These are phyloP conservation scores for Morone chrysops DNA, from an alignment of 2,113 vertebrate genomes.

Conservation along the genomic window DNA sequence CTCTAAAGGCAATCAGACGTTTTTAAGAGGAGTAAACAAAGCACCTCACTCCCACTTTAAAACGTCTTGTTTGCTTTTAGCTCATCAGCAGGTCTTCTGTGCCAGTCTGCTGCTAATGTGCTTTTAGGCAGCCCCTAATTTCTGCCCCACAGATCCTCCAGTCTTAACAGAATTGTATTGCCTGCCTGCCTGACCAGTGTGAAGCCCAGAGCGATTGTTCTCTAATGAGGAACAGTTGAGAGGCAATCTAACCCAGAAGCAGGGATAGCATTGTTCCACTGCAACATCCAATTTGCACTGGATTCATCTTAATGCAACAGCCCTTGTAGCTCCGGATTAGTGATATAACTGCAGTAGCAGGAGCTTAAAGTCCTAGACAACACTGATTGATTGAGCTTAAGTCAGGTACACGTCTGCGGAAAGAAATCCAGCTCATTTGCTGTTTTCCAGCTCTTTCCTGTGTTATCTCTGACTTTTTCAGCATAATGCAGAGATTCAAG, in stretches of 20 bases:
- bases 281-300: conserved; percentile 76
- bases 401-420: conserved; percentile 46
- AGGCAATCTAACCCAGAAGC: conserved; percentile 69
- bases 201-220: conserved; percentile 60
- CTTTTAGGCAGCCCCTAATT: conserved; percentile 52
- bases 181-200: conserved; percentile 61
- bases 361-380: conserved; percentile 59
- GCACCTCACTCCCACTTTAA: neutral
- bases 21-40: conserved; percentile 4
- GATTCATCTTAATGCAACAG: conserved; percentile 71
- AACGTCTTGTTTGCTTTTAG: conserved; percentile 33
- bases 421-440: conserved; percentile 60
- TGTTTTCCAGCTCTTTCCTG: conserved; percentile 18
- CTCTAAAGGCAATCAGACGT: neutral
- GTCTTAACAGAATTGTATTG: conserved; percentile 65
- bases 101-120: conserved; percentile 41
- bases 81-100: conserved; percentile 18
- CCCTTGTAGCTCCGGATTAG: conserved; percentile 72
- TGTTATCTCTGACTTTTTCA: conserved; percentile 42
- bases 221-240: conserved; percentile 74
- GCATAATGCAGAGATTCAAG: neutral
- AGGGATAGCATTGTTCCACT: conserved; percentile 54
- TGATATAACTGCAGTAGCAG: conserved; percentile 56
- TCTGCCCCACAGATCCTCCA: conserved; percentile 25
- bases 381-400: conserved; percentile 75